These are phyloP conservation scores for Pristionchus japonicus DNA, from an alignment of 2,888 invertebrate genomes.

Conservation along the genomic window DNA sequence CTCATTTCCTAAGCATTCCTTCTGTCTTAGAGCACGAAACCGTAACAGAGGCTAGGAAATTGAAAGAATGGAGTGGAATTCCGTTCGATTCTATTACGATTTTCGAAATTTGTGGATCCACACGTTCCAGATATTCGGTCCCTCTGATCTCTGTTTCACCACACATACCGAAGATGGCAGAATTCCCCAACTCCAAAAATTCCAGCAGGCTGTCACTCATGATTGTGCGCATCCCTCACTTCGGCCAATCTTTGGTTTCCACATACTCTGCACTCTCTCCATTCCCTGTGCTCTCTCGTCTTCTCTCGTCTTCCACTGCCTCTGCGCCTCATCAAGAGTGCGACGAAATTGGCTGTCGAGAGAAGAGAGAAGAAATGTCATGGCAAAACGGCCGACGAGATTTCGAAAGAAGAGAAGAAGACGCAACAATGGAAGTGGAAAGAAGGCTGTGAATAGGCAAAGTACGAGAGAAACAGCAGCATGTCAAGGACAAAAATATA, in stretches of 20 bases:
- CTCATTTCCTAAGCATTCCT: neutral
- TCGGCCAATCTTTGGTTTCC: neutral
- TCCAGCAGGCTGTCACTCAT: neutral
- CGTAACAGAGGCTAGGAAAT: neutral
- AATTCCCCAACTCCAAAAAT: neutral
- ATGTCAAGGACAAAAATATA: neutral
- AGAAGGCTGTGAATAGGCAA: neutral
- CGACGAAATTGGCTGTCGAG: conserved; percentile 1
- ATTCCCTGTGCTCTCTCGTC: neutral
- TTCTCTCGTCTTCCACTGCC: neutral
- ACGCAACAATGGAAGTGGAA: neutral
- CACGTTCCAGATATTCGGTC: too few species aligned
- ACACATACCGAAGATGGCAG: neutral
- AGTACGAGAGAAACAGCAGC: neutral
- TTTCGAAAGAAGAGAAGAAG: neutral
- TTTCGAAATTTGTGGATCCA: too few species aligned
- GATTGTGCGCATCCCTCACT: neutral
- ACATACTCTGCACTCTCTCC: neutral
- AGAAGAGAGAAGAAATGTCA: neutral
- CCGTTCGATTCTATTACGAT: neutral
- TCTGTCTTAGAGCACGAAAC: neutral
- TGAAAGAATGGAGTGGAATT: neutral
- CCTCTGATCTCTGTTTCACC: neutral
- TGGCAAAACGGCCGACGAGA: neutral
- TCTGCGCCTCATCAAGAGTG: neutral